Percentiles rank a stretch among this genome's conserved stretches.
phyloP scores from a whole-genome alignment of 2,888 invertebrate genomes.

The Brenthis hecate region DNA sequence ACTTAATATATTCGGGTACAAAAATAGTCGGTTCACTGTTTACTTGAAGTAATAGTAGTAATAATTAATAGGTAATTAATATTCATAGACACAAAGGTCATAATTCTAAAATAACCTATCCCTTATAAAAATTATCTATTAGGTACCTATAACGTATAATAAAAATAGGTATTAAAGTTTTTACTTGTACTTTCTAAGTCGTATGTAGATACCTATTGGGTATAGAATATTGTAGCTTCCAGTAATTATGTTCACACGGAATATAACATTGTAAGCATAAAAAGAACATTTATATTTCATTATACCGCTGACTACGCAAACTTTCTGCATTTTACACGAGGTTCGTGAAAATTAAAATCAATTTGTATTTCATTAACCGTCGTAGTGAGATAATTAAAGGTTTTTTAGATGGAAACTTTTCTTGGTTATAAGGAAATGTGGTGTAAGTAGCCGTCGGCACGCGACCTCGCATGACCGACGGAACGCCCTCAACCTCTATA shows the following conservation, averaged over 20 bases:
- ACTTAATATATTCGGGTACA: neutral
- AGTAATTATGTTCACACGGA: conserved; percentile 1
- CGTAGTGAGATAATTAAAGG: conserved; percentile 50
- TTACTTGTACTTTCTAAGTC: too few relatives aligned
- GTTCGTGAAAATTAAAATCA: conserved; percentile 34
- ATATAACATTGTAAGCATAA: conserved; percentile 13
- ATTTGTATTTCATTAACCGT: conserved; percentile 44
- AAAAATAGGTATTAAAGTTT: too few relatives aligned
- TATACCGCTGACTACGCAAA: conserved; percentile 19
- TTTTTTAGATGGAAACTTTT: conserved; percentile 55
- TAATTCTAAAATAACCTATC: too few relatives aligned
- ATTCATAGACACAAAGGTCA: too few relatives aligned
- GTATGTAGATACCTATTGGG: too few relatives aligned
- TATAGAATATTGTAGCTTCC: too few relatives aligned
- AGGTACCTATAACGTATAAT: too few relatives aligned
- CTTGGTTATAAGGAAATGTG: conserved; percentile 56
- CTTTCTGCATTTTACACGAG: conserved; percentile 20
- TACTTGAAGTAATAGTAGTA: too few relatives aligned
- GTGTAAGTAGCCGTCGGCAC: conserved; percentile 67
- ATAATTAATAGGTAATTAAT: too few relatives aligned
- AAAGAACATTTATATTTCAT: conserved; percentile 13
- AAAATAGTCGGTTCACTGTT: too few relatives aligned
- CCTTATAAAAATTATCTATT: too few relatives aligned
- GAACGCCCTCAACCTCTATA: conserved; percentile 49
- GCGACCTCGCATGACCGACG: conserved; percentile 66